Conservation (phyloP, 2,888 invertebrate species). For the Odontomyia ornata region DNA sequence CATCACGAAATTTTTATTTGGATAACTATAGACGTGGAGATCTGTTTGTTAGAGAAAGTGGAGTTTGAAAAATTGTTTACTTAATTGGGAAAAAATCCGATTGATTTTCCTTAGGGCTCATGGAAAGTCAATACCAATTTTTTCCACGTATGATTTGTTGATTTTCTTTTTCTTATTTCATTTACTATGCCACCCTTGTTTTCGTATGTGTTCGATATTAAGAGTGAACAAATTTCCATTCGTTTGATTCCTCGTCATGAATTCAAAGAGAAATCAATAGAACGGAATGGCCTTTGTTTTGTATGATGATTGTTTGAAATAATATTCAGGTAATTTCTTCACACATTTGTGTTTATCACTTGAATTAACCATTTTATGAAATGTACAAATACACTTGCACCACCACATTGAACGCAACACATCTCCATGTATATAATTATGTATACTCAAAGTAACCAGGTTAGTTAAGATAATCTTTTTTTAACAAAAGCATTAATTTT, state of each 20-base stretch:
- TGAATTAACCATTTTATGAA: slow-evolving; percentile 17
- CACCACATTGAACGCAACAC: slow-evolving; percentile 26
- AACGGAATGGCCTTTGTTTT: not conserved
- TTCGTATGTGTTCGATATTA: not conserved
- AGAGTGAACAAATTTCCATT: not conserved
- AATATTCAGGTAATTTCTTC: not conserved
- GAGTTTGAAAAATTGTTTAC: not conserved
- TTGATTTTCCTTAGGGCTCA: slow-evolving; percentile 62
- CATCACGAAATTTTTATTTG: no score
- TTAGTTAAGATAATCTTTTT: slow-evolving; percentile 32
- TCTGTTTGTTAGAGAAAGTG: slow-evolving; percentile 26
- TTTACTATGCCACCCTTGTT: slow-evolving; percentile 17
- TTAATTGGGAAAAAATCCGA: slow-evolving; percentile 55
- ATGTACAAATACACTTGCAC: slow-evolving; percentile 29
- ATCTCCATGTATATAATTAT: slow-evolving; percentile 45
- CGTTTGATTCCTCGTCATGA: not conserved
- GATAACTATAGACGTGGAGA: slow-evolving; percentile 42
- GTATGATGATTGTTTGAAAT: not conserved
- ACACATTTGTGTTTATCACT: not conserved
- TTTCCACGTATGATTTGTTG: slow-evolving; percentile 46
- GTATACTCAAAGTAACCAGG: slow-evolving; percentile 26
- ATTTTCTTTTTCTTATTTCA: slow-evolving; percentile 6
- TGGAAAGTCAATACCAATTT: slow-evolving; percentile 60
- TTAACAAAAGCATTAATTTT: slow-evolving; percentile 42
- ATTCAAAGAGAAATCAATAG: slow-evolving; percentile 13